These are phyloP conservation scores for Alentia gelatinosa DNA, from an alignment of 2,888 invertebrate species.

Conservation along the genomic window DNA sequence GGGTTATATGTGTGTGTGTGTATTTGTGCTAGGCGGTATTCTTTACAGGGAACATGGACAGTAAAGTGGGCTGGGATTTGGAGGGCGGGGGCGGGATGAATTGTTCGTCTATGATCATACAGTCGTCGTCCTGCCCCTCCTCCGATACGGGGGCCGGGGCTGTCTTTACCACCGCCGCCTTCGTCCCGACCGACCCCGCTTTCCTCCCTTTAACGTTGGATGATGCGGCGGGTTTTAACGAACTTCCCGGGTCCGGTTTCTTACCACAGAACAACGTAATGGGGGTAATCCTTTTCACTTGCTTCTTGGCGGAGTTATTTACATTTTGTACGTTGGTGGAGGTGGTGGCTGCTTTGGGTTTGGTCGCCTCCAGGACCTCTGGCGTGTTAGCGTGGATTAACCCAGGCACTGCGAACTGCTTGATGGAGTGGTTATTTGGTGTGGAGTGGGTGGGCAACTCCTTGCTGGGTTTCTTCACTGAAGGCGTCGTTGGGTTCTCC, in stretches of 20 bases:
- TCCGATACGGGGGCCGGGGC: too few relatives aligned
- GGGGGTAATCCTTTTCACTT: not conserved
- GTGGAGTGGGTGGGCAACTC: not conserved
- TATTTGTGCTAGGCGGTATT: not conserved
- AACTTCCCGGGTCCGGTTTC: not conserved
- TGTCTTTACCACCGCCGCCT: not conserved
- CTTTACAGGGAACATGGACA: constrained; percentile 13
- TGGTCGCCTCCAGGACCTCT: not conserved
- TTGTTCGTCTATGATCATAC: constrained; percentile 29
- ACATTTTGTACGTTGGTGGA: not conserved
- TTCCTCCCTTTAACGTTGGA: not conserved
- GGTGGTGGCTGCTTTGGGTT: not conserved
- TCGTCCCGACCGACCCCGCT: not conserved
- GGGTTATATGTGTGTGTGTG: too few relatives aligned
- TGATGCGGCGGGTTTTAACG: not conserved
- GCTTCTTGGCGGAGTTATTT: not conserved
- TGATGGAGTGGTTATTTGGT: constrained; percentile 17
- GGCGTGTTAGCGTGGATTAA: not conserved
- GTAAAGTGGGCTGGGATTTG: constrained; percentile 32
- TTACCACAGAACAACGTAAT: constrained; percentile 1
- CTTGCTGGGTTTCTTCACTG: not conserved
- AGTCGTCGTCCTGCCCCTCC: constrained; percentile 21
- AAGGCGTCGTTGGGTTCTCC: not conserved
- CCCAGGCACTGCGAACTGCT: constrained; percentile 55
- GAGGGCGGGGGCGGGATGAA: constrained; percentile 32